phyloP scores from a whole-genome alignment of 2,888 invertebrate genomes.

The Xanthorhoe spadicearia region DNA sequence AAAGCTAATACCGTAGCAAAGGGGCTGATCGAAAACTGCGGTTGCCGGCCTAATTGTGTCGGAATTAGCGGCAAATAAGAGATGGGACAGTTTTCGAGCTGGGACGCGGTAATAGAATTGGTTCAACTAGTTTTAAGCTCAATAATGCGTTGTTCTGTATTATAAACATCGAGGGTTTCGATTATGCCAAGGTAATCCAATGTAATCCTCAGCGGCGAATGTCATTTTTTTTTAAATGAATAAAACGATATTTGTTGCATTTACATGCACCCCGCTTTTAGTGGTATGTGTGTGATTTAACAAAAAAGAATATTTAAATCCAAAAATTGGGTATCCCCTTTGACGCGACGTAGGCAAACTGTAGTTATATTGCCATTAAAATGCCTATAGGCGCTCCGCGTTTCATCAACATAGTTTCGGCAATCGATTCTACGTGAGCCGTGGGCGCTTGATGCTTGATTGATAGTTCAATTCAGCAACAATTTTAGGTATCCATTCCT shows the following conservation, averaged over 20 bases:
- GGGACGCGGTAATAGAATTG: slow-evolving; percentile 20
- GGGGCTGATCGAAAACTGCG: slow-evolving; percentile 66
- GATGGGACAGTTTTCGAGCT: slow-evolving; percentile 15
- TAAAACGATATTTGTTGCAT: no score
- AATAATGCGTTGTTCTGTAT: not conserved
- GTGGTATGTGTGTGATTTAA: no score
- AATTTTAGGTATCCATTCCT: not conserved
- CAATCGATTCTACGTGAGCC: not conserved
- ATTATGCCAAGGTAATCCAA: no score
- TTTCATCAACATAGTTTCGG: not conserved
- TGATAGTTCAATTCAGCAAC: slow-evolving; percentile 7
- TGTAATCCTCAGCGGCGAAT: no score
- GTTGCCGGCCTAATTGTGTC: slow-evolving; percentile 51
- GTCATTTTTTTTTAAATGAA: no score
- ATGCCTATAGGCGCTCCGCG: slow-evolving; percentile 7
- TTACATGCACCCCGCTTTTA: no score
- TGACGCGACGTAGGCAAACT: not conserved
- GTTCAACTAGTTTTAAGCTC: not conserved
- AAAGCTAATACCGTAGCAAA: slow-evolving; percentile 42
- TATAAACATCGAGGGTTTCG: not conserved
- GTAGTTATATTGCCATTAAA: slow-evolving; percentile 20
- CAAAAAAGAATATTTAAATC: no score
- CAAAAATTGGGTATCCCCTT: no score
- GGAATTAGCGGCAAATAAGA: slow-evolving; percentile 53
- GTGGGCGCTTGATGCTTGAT: not conserved